Evolutionary conservation across 2,113 vertebrate genomes (phyloP).

Genomic region (Sinocyclocheilus grahami): DNA sequence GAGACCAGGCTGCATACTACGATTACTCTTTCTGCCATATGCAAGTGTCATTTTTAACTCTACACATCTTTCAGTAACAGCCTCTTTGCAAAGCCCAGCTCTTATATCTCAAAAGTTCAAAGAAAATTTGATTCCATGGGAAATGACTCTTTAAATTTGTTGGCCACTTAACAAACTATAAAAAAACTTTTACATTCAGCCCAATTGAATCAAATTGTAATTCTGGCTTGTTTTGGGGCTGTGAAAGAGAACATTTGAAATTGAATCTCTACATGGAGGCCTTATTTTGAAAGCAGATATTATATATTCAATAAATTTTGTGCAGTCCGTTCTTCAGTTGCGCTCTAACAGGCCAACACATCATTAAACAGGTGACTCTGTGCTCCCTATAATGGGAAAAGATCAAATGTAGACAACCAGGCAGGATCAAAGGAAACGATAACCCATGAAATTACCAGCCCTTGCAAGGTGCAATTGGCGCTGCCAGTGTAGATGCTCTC

Average conservation of each 20-base stretch:
- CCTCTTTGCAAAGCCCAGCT: no score
- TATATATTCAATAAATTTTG: conserved; percentile 18
- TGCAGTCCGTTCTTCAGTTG: not conserved
- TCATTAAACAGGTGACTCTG: conserved; percentile 43
- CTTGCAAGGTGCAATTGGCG: conserved; percentile 34
- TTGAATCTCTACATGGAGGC: not conserved
- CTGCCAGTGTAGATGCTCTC: conserved; percentile 30
- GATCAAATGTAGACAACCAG: conserved; percentile 69
- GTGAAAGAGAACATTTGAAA: not conserved
- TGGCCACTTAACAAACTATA: not conserved
- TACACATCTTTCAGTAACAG: no score
- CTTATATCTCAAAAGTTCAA: not conserved
- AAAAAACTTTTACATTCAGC: not conserved
- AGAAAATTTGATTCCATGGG: not conserved
- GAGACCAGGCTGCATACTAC: no score
- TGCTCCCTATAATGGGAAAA: conserved; percentile 22
- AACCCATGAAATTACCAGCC: conserved; percentile 54
- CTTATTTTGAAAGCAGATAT: not conserved
- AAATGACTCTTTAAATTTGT: not conserved
- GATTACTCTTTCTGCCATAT: no score
- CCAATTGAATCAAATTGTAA: not conserved
- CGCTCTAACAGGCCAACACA: not conserved
- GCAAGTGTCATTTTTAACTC: no score
- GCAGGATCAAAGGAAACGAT: conserved; percentile 59
- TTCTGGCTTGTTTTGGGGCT: not conserved